These are phyloP conservation scores for Gavia stellata DNA, from an alignment of 2,113 vertebrate species.

Conservation along the genomic window DNA sequence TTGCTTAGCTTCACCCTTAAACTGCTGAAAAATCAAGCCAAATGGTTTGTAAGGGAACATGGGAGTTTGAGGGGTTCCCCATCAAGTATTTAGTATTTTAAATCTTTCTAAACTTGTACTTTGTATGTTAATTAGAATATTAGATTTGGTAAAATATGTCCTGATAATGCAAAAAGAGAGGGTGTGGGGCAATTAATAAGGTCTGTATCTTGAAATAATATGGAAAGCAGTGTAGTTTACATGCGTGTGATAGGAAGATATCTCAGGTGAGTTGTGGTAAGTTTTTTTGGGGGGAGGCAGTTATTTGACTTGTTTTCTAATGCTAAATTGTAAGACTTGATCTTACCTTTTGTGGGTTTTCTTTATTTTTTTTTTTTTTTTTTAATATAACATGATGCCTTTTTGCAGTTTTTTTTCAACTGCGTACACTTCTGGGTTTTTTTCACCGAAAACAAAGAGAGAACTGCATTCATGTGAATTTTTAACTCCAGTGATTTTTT, in stretches of 20 bases:
- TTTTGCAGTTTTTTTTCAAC: neutral
- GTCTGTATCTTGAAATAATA: neutral
- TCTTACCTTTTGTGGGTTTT: neutral
- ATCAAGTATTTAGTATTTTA: neutral
- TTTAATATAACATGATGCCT: neutral
- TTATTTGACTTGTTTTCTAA: neutral
- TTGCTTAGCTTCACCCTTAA: neutral
- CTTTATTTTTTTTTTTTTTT: no score
- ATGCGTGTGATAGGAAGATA: neutral
- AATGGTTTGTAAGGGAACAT: neutral
- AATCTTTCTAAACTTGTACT: neutral
- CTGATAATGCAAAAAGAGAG: neutral
- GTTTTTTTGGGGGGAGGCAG: neutral
- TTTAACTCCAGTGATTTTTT: neutral
- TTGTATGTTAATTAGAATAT: neutral
- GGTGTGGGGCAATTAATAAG: neutral
- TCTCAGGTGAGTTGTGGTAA: neutral
- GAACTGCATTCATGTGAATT: neutral
- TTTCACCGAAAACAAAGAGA: neutral
- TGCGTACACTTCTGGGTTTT: neutral
- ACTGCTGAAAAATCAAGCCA: neutral
- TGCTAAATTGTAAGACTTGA: neutral
- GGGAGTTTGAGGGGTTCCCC: neutral
- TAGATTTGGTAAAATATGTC: neutral
- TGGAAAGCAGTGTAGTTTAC: neutral